A percentile compares a stretch with the other conserved stretches of the same genome.
These are phyloP conservation scores for Tridacna gigas DNA, from an alignment of 2,888 invertebrate species.

Conservation along the genomic window DNA sequence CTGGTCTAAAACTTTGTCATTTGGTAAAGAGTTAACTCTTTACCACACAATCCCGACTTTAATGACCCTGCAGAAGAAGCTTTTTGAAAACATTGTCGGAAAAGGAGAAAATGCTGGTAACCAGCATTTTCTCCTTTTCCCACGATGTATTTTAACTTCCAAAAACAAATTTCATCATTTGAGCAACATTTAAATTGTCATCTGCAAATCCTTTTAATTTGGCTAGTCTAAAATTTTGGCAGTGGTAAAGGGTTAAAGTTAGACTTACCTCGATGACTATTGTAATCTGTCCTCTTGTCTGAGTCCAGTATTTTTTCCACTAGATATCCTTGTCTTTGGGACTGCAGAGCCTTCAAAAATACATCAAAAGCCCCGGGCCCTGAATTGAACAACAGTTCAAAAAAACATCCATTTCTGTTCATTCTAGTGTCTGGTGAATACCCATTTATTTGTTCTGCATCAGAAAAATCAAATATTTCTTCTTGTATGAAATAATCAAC, in stretches of 20 bases:
- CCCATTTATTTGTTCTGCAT: conserved; percentile 51
- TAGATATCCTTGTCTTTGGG: conserved; percentile 36
- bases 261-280: not conserved
- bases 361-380: conserved; percentile 53
- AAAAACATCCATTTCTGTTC: conserved; percentile 54
- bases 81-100: too few species aligned
- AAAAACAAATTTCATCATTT: not conserved
- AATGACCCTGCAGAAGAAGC: too few species aligned
- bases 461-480: conserved; percentile 59
- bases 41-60: too few species aligned
- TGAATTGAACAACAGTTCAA: conserved; percentile 47
- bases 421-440: conserved; percentile 54
- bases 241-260: too few species aligned
- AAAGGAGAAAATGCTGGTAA: too few species aligned
- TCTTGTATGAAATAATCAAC: conserved; percentile 54
- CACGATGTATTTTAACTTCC: not conserved
- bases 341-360: conserved; percentile 48
- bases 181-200: not conserved
- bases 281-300: not conserved
- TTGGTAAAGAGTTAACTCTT: too few species aligned
- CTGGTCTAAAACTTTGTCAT: too few species aligned
- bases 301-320: conserved; percentile 31
- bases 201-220: not conserved
- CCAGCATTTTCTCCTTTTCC: not conserved
- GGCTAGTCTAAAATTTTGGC: not conserved